A percentile compares a stretch with the other conserved stretches of the same genome.
These are phyloP conservation scores for Dromiciops gliroides DNA, from an alignment of 2,113 vertebrate genomes.

Conservation along the genomic window DNA sequence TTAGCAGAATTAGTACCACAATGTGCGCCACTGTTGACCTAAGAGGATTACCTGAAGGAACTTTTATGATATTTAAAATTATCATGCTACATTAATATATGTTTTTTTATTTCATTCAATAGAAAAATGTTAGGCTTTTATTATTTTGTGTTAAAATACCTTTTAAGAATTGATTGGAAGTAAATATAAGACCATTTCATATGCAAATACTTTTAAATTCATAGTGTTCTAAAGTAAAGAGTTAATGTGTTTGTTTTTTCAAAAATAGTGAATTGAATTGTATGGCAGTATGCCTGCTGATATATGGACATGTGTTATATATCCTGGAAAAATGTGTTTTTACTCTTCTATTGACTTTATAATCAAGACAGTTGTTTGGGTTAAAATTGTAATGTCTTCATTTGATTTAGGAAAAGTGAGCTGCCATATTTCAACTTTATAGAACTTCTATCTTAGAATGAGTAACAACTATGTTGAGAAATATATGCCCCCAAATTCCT, in stretches of 20 bases:
- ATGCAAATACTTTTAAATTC: background rate
- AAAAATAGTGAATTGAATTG: background rate
- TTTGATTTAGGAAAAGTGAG: slow-evolving; percentile 55
- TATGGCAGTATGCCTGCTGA: background rate
- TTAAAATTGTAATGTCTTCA: slow-evolving; percentile 52
- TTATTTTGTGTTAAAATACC: slow-evolving; percentile 6
- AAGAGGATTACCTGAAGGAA: no score
- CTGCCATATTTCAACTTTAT: slow-evolving; percentile 58
- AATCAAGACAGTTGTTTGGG: slow-evolving; percentile 40
- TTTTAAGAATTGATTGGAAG: slow-evolving; percentile 7
- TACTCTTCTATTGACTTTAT: slow-evolving; percentile 31
- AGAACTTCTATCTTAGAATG: slow-evolving; percentile 27
- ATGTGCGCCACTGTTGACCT: no score
- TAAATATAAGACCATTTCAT: background rate
- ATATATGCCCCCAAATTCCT: slow-evolving; percentile 46
- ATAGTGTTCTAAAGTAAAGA: slow-evolving; percentile 1
- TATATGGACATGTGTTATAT: background rate
- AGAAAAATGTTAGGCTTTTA: background rate
- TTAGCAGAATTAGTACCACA: no score
- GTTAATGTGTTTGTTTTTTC: background rate
- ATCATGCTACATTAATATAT: no score
- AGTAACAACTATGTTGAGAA: slow-evolving; percentile 44
- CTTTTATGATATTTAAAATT: no score
- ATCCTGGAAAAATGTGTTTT: slow-evolving; percentile 38
- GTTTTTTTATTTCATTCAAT: no score